phyloP scores from a whole-genome alignment of 2,797 vertebrate genomes.

The Carcharodon carcharias region DNA sequence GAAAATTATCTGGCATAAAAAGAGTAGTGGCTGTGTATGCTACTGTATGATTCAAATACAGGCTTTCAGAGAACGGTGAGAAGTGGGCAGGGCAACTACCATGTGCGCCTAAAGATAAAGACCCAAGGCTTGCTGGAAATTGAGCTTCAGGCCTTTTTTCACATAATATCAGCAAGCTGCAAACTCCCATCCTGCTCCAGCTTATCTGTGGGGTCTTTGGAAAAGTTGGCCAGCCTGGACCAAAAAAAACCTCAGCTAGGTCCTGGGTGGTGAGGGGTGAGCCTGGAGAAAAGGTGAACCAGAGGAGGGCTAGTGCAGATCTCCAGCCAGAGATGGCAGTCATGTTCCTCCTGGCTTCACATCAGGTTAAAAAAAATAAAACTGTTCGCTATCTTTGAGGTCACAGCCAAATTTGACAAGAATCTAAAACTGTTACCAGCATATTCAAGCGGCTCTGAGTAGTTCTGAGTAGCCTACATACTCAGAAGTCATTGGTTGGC shows the following conservation, averaged over 20 bases:
- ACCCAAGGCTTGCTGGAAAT: neutral
- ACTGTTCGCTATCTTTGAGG: neutral
- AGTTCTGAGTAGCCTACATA: neutral
- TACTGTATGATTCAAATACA: neutral
- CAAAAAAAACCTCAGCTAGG: neutral
- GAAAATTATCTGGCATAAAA: neutral
- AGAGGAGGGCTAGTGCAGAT: neutral
- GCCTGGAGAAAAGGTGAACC: neutral
- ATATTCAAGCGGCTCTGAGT: neutral
- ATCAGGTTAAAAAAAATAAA: neutral
- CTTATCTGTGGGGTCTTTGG: neutral
- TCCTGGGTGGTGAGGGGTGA: neutral
- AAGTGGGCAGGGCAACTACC: neutral
- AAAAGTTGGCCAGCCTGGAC: neutral
- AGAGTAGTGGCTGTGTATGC: neutral
- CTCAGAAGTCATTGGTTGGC: neutral
- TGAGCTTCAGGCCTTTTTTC: neutral
- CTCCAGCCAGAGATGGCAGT: neutral
- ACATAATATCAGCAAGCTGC: neutral
- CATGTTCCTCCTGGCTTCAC: neutral
- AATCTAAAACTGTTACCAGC: neutral
- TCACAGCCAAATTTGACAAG: neutral
- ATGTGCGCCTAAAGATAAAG: neutral
- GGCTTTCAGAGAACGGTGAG: too few species aligned
- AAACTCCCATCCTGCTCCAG: neutral